Evolutionary conservation across 2,797 vertebrate species (phyloP).

Genomic region (Squalus acanthias): DNA sequence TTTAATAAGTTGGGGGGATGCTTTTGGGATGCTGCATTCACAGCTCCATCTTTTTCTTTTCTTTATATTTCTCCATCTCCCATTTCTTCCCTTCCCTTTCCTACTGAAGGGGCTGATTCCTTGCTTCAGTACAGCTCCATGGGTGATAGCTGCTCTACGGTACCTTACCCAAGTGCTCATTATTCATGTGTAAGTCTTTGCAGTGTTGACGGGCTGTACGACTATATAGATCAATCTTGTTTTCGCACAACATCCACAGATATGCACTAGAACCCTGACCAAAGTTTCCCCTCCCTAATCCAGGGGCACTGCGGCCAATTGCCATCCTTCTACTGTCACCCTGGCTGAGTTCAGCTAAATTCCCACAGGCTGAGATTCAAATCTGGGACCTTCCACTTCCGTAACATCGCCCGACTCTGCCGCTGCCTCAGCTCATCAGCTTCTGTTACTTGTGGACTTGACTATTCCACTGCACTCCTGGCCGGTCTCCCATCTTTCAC

Average conservation of each 20-base stretch:
- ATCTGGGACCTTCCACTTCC: too few relatives aligned
- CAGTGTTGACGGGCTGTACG: neutral
- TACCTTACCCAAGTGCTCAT: neutral
- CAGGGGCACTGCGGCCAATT: neutral
- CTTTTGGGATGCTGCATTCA: neutral
- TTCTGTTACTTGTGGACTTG: neutral
- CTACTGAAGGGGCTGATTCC: neutral
- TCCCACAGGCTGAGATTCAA: neutral
- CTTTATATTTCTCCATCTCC: neutral
- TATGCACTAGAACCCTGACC: neutral
- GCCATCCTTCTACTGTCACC: neutral
- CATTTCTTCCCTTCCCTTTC: neutral
- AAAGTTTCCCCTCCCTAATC: neutral
- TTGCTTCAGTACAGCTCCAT: neutral
- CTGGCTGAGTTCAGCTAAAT: neutral
- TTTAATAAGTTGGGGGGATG: neutral
- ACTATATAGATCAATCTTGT: neutral
- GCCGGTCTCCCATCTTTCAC: neutral
- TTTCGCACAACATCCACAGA: neutral
- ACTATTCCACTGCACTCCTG: neutral
- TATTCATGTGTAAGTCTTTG: neutral
- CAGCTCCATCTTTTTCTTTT: too few relatives aligned
- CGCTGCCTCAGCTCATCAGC: neutral
- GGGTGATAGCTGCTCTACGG: neutral
- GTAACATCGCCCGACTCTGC: neutral